Conservation (phyloP, 2,113 vertebrate species). For the Phrynosoma platyrhinos region DNA sequence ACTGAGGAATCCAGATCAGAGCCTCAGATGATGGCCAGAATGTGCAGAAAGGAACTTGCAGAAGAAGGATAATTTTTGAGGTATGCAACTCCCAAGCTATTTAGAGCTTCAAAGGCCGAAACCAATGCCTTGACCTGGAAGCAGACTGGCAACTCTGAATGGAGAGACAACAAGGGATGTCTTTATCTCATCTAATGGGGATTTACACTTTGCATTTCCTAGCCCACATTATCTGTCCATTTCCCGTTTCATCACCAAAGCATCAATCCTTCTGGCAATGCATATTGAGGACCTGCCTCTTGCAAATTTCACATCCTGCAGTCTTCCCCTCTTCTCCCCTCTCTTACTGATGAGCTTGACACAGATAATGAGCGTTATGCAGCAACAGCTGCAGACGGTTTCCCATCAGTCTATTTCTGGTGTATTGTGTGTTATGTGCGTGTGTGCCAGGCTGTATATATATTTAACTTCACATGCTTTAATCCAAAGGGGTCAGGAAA, state of each 20-base stretch:
- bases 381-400: constrained; percentile 68
- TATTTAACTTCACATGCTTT: constrained; percentile 74
- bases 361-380: constrained; percentile 51
- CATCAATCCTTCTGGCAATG: constrained; percentile 25
- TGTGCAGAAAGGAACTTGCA: background rate
- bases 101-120: background rate
- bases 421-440: constrained; percentile 44
- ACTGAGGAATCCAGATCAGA: background rate
- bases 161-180: background rate
- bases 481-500: constrained; percentile 76
- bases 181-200: background rate
- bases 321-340: constrained; percentile 6
- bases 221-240: constrained; percentile 35
- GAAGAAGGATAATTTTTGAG: background rate
- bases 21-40: background rate
- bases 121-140: background rate
- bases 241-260: background rate
- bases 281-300: constrained; percentile 36
- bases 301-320: constrained; percentile 22
- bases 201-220: constrained; percentile 17
- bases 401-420: constrained; percentile 72
- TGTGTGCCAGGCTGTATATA: constrained; percentile 61
- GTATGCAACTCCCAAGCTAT: background rate
- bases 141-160: background rate
- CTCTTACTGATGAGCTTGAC: constrained; percentile 51